Evolutionary conservation across 2,113 vertebrate genomes (phyloP).

Genomic region (Oostethus manadensis): DNA sequence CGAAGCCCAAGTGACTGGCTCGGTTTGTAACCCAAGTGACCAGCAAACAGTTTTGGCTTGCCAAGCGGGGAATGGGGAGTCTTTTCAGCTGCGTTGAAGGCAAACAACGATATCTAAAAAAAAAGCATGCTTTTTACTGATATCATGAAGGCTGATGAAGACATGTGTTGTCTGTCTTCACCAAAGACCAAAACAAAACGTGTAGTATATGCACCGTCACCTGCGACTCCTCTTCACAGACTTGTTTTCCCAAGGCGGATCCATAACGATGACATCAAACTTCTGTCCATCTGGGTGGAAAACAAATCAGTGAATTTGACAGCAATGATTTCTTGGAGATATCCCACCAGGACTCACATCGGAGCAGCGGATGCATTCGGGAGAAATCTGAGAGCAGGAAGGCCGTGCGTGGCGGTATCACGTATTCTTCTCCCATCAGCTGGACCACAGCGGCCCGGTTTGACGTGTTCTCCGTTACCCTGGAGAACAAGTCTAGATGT

Average conservation of each 20-base stretch:
- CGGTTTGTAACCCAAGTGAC: constrained; percentile 94
- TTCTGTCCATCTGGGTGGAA: constrained; percentile 72
- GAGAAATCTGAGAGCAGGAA: constrained; percentile 94
- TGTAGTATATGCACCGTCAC: constrained; percentile 40
- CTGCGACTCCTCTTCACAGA: constrained; percentile 93
- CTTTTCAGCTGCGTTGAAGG: constrained; percentile 80
- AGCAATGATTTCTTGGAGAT: not conserved
- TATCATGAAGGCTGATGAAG: no score
- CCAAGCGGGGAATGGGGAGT: constrained; percentile 78
- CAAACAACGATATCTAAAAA: constrained; percentile 79
- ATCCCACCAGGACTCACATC: constrained; percentile 74
- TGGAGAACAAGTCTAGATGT: constrained; percentile 77
- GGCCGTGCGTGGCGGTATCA: constrained; percentile 80
- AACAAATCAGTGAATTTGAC: constrained; percentile 2
- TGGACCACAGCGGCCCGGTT: constrained; percentile 63
- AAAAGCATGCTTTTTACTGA: no score
- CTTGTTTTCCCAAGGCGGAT: constrained; percentile 97
- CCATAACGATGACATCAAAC: constrained; percentile 86
- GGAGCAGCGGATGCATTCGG: constrained; percentile 78
- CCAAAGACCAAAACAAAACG: no score
- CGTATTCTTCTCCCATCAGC: constrained; percentile 85
- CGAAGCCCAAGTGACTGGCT: constrained; percentile 82
- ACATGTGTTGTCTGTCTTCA: no score
- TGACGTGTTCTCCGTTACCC: constrained; percentile 75
- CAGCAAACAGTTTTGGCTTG: constrained; percentile 79